These are phyloP conservation scores for Premnoplex brunnescens DNA, from an alignment of 2,797 vertebrate species.

Conservation along the genomic window DNA sequence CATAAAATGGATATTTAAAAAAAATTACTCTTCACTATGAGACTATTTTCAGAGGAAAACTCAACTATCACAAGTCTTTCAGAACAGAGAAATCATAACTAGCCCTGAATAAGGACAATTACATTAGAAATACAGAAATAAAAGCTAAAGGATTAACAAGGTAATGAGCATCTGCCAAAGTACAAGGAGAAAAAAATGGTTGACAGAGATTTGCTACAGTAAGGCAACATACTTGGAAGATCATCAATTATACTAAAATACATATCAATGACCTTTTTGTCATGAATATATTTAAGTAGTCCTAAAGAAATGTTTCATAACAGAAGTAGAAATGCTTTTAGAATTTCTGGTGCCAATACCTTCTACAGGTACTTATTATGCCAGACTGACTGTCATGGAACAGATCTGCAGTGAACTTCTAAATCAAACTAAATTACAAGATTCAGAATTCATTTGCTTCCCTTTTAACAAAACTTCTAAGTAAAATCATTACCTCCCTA, in stretches of 20 bases:
- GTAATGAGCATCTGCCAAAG: not conserved
- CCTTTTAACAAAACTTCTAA: not conserved
- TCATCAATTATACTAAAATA: not conserved
- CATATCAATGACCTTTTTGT: not conserved
- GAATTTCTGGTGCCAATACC: not conserved
- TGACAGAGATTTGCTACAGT: not conserved
- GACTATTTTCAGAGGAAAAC: conserved; percentile 14
- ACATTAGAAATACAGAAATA: conserved; percentile 28
- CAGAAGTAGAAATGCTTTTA: not conserved
- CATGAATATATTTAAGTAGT: not conserved
- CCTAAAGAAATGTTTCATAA: not conserved
- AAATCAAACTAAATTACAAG: not conserved
- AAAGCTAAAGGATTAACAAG: not conserved
- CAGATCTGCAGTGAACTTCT: not conserved
- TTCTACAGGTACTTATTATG: not conserved
- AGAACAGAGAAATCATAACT: conserved; percentile 8
- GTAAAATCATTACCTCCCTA: not conserved
- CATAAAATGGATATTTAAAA: not conserved
- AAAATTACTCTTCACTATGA: not conserved
- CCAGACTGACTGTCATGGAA: not conserved
- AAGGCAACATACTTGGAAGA: not conserved
- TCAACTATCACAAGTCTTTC: conserved; percentile 24
- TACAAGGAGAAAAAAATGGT: not conserved
- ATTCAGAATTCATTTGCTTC: not conserved
- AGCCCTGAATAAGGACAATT: conserved; percentile 14